Conservation (phyloP, 2,888 invertebrate species). For the Melinopterus prodromus region DNA sequence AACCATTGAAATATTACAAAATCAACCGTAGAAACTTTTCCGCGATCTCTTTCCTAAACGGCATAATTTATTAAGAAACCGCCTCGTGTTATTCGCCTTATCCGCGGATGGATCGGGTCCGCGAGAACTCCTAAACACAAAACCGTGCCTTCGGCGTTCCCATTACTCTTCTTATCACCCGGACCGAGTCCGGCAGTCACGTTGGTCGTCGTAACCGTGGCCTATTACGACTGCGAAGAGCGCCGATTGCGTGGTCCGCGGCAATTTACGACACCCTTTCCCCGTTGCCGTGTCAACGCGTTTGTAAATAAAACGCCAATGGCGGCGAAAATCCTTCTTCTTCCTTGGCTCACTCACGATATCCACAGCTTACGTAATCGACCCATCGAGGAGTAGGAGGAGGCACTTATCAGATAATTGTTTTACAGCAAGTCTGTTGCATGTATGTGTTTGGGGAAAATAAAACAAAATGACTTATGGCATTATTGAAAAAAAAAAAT, state of each 20-base stretch:
- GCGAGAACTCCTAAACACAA: neutral
- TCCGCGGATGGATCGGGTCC: neutral
- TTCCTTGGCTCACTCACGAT: too few relatives aligned
- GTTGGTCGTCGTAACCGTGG: neutral
- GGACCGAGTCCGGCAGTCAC: neutral
- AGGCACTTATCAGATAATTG: too few relatives aligned
- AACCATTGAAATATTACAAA: too few relatives aligned
- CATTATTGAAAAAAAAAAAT: too few relatives aligned
- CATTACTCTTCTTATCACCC: neutral
- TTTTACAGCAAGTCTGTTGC: too few relatives aligned
- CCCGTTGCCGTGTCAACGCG: neutral
- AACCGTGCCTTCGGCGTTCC: neutral
- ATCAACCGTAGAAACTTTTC: too few relatives aligned
- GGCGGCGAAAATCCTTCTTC: neutral
- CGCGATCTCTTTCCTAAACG: neutral
- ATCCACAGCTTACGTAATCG: too few relatives aligned
- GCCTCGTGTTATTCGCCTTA: neutral
- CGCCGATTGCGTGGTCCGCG: neutral
- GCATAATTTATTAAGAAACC: neutral
- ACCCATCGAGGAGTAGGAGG: too few relatives aligned
- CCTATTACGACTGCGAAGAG: neutral
- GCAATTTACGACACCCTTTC: too few relatives aligned
- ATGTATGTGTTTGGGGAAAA: too few relatives aligned
- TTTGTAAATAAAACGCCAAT: neutral
- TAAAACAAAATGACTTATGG: too few relatives aligned